Percentiles rank a stretch among this genome's conserved stretches.
phyloP scores from a whole-genome alignment of 2,888 invertebrate species.

The Mechanitis mazaeus region DNA sequence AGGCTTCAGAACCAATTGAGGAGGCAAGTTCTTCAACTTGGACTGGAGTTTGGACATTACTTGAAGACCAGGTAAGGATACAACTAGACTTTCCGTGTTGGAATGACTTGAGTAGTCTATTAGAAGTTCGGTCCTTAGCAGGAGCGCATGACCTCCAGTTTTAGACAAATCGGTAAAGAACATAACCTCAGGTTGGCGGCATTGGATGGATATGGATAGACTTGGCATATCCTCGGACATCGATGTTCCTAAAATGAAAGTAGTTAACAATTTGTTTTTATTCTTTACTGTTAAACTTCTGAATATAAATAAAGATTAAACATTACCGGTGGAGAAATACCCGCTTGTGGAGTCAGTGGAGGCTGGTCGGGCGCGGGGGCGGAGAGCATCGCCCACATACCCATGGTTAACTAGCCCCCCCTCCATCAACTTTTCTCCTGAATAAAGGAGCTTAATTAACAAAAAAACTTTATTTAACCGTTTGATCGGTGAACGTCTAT shows the following conservation, averaged over 20 bases:
- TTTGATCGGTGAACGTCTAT: too few species aligned
- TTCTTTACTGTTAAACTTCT: neutral
- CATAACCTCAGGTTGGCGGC: constrained; percentile 86
- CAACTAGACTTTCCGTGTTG: constrained; percentile 78
- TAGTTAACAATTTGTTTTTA: neutral
- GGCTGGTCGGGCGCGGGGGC: constrained; percentile 44
- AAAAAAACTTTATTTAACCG: too few species aligned
- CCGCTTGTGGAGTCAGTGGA: constrained; percentile 78
- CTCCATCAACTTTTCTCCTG: constrained; percentile 77
- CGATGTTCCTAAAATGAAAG: constrained; percentile 59
- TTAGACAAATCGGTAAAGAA: constrained; percentile 82
- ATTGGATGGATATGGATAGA: constrained; percentile 82
- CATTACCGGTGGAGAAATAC: constrained; percentile 70
- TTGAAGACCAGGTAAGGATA: constrained; percentile 59
- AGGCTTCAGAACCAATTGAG: constrained; percentile 79
- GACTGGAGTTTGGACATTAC: constrained; percentile 78
- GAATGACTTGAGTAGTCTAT: constrained; percentile 83
- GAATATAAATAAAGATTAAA: neutral
- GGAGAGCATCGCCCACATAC: constrained; percentile 78
- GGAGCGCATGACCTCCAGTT: constrained; percentile 78
- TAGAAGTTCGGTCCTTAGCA: constrained; percentile 82
- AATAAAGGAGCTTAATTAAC: too few species aligned
- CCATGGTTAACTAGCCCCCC: constrained; percentile 84
- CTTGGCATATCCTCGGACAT: constrained; percentile 71
- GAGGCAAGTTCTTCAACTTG: constrained; percentile 68